Evolutionary conservation across 1,140 invertebrate genomes (phyloP).

Genomic region (Zophobas atratus): DNA sequence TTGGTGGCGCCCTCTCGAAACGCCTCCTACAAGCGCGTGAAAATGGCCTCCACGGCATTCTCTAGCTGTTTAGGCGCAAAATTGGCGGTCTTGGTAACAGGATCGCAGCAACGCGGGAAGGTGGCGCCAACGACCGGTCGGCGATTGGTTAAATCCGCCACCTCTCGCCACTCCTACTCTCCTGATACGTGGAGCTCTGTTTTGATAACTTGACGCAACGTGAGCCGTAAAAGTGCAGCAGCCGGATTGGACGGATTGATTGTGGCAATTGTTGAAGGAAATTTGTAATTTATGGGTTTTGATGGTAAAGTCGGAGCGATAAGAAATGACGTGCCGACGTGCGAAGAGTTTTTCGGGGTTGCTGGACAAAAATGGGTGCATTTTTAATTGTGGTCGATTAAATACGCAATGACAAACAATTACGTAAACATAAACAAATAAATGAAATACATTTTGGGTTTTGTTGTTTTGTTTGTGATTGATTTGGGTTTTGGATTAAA

Average conservation of each 20-base stretch:
- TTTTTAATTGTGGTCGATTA: too few species aligned
- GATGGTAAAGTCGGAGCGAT: too few species aligned
- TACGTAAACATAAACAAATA: too few species aligned
- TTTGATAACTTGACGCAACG: conserved; percentile 62
- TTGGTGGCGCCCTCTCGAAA: neutral
- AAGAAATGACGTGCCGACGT: too few species aligned
- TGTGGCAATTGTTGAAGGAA: neutral
- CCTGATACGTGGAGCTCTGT: conserved; percentile 56
- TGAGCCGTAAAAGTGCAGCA: conserved; percentile 6
- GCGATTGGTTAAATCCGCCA: neutral
- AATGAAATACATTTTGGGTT: too few species aligned
- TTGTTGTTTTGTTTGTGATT: too few species aligned
- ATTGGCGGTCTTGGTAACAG: conserved; percentile 65
- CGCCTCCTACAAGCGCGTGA: neutral
- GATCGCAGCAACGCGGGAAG: conserved; percentile 53
- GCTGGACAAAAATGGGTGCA: too few species aligned
- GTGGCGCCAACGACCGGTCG: conserved; percentile 13
- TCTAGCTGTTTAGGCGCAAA: conserved; percentile 63
- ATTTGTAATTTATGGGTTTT: too few species aligned
- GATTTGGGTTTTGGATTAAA: too few species aligned
- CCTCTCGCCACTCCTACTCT: conserved; percentile 40
- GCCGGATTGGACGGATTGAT: conserved; percentile 17
- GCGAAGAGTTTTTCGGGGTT: too few species aligned
- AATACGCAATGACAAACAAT: too few species aligned
- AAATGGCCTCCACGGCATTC: conserved; percentile 40